These are phyloP conservation scores for Porites cylindrica DNA, from an alignment of 92 coral and sea anemone species.

Conservation along the genomic window DNA sequence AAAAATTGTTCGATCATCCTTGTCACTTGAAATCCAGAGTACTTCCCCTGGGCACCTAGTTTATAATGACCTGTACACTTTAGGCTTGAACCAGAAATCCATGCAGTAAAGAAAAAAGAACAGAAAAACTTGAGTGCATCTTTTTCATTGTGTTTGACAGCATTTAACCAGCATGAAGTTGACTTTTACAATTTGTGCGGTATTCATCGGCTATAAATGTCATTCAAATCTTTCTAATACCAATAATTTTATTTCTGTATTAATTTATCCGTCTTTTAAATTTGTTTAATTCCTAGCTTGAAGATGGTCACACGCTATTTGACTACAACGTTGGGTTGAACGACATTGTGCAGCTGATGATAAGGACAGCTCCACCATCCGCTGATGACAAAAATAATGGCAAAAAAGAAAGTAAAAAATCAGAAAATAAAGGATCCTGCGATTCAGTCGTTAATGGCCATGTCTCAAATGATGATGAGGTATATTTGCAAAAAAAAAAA, in stretches of 20 bases:
- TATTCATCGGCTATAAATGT: too few relatives aligned
- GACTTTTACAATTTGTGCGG: too few relatives aligned
- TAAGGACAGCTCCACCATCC: constrained; percentile 52
- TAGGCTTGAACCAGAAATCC: too few relatives aligned
- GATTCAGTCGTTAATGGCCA: constrained; percentile 21
- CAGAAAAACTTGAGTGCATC: too few relatives aligned
- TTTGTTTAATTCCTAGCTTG: constrained; percentile 64
- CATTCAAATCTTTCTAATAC: background rate
- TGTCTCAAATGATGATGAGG: constrained; percentile 19
- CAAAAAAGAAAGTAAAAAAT: background rate
- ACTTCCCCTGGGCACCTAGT: too few relatives aligned
- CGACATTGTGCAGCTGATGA: constrained; percentile 92
- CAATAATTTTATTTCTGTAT: too few relatives aligned
- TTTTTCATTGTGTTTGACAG: too few relatives aligned
- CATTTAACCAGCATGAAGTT: too few relatives aligned
- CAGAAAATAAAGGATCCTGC: background rate
- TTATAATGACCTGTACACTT: too few relatives aligned
- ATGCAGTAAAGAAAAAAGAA: too few relatives aligned
- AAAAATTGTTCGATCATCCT: too few relatives aligned
- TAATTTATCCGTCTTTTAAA: background rate
- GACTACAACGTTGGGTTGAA: constrained; percentile 94
- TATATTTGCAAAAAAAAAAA: background rate
- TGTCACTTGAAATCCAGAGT: too few relatives aligned
- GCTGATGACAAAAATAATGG: constrained; percentile 39
- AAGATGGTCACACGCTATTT: constrained; percentile 93